These are phyloP conservation scores for Gila orcuttii DNA, from an alignment of 2,113 vertebrate species.

Conservation along the genomic window DNA sequence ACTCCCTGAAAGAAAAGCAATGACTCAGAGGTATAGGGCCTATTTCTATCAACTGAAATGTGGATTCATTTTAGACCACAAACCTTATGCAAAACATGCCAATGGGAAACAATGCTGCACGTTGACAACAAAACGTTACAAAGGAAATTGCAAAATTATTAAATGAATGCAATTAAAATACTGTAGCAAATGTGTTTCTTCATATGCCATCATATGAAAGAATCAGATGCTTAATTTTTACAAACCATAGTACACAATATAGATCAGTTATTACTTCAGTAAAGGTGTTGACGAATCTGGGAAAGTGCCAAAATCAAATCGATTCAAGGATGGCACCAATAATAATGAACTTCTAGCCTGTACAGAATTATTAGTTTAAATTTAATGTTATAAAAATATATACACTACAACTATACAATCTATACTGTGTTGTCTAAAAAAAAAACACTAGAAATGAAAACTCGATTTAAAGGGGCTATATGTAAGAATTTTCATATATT, in stretches of 20 bases:
- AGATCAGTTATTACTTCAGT: too few species aligned
- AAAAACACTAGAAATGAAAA: too few species aligned
- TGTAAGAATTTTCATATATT: too few species aligned
- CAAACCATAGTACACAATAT: background rate
- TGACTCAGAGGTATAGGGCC: constrained; percentile 31
- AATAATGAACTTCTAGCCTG: background rate
- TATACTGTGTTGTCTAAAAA: too few species aligned
- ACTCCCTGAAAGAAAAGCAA: background rate
- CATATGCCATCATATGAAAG: background rate
- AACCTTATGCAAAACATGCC: background rate
- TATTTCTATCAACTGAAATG: constrained; percentile 19
- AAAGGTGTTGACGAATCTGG: too few species aligned
- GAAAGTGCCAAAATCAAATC: background rate
- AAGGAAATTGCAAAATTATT: background rate
- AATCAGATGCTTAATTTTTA: background rate
- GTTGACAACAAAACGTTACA: background rate
- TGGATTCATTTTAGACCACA: background rate
- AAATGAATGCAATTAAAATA: too few species aligned
- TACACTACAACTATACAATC: too few species aligned
- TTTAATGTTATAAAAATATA: too few species aligned
- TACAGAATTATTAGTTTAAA: too few species aligned
- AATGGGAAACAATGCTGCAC: background rate
- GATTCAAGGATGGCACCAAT: background rate
- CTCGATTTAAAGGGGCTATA: too few species aligned
- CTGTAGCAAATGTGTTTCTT: background rate